phyloP scores from a whole-genome alignment of 2,113 vertebrate genomes.

The Petrocephalus zakoni region DNA sequence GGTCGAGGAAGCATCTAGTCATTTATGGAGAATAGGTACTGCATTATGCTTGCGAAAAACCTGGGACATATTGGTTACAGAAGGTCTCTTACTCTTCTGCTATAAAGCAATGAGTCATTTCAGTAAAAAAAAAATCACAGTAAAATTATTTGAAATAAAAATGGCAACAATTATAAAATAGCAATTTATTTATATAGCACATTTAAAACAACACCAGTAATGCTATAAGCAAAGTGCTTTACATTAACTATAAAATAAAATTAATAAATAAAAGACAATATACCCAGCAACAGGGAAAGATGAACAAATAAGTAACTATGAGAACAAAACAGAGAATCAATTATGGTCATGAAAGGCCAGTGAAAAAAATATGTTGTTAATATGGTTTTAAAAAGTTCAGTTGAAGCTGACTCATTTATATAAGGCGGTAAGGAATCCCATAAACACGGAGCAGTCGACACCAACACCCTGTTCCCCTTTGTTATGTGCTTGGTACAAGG shows the following conservation, averaged over 20 bases:
- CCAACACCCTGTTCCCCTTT: too few species aligned
- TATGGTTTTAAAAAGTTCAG: not conserved
- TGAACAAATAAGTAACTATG: not conserved
- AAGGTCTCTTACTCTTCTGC: not conserved
- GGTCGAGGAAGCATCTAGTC: not conserved
- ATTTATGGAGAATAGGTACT: not conserved
- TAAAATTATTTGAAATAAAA: not conserved
- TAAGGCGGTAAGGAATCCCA: too few species aligned
- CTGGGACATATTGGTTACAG: not conserved
- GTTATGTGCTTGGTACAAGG: too few species aligned
- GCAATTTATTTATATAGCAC: not conserved
- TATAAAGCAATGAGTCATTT: not conserved
- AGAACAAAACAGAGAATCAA: not conserved
- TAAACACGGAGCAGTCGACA: too few species aligned
- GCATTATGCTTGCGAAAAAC: not conserved
- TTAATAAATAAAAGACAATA: not conserved
- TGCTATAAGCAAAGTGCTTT: not conserved
- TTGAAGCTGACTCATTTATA: too few species aligned
- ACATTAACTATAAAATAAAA: not conserved
- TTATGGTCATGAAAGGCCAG: not conserved
- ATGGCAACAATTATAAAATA: not conserved
- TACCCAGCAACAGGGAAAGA: not conserved
- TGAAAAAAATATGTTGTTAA: not conserved
- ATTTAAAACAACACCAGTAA: not conserved
- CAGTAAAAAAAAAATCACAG: not conserved